Conservation (phyloP, 2,888 invertebrate genomes). For the Eupithecia vulgata region DNA sequence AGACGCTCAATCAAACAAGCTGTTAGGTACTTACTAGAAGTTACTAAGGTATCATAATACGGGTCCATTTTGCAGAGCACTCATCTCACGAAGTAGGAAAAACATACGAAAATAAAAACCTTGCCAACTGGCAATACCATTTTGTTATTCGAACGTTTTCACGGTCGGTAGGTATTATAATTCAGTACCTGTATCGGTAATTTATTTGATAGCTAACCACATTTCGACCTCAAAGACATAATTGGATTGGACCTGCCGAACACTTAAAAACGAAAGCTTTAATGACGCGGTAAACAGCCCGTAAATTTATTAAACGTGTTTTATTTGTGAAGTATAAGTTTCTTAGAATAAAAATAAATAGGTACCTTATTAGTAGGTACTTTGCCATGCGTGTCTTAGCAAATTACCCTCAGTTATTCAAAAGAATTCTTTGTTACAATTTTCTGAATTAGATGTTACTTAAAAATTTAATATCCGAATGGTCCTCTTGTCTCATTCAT, state of each 20-base stretch:
- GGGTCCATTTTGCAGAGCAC: constrained; percentile 2
- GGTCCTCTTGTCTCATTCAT: background rate
- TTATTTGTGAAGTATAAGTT: background rate
- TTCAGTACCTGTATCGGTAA: background rate
- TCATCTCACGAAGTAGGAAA: background rate
- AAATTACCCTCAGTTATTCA: background rate
- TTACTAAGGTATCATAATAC: constrained; percentile 2
- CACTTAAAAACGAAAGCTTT: background rate
- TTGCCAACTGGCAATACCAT: background rate
- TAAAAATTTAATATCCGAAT: background rate
- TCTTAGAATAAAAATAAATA: too few relatives aligned
- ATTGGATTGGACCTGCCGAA: background rate
- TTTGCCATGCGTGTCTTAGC: background rate
- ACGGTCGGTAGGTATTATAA: background rate
- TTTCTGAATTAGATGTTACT: background rate
- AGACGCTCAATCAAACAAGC: constrained; percentile 2
- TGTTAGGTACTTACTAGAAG: background rate
- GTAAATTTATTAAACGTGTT: background rate
- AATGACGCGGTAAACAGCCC: background rate
- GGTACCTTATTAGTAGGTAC: background rate
- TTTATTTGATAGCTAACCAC: background rate
- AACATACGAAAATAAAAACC: background rate
- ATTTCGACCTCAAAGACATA: background rate
- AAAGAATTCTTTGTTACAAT: background rate
- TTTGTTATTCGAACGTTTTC: background rate